phyloP scores from a whole-genome alignment of 2,888 invertebrate species.

The Phengaris alcon region DNA sequence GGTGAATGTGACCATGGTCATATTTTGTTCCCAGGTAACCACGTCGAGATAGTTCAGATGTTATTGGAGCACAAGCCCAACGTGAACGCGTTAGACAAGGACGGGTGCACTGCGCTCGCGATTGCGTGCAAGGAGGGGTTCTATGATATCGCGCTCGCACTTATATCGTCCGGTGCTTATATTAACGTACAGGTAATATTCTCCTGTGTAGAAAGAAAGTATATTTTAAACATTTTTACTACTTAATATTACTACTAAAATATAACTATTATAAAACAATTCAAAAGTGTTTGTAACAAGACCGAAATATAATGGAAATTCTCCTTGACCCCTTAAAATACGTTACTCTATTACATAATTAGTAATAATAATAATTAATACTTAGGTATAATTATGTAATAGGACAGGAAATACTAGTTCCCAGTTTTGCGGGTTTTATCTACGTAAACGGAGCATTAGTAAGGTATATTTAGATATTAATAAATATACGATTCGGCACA shows the following conservation, averaged over 20 bases:
- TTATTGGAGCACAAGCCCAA: constrained; percentile 94
- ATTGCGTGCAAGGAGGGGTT: constrained; percentile 96
- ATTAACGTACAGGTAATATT: constrained; percentile 89
- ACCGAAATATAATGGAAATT: too few species aligned
- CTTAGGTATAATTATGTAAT: background rate
- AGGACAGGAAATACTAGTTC: background rate
- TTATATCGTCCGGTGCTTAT: constrained; percentile 95
- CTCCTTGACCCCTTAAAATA: too few species aligned
- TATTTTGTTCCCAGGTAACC: constrained; percentile 58
- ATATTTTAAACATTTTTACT: too few species aligned
- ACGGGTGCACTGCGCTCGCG: constrained; percentile 96
- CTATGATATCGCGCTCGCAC: constrained; percentile 91
- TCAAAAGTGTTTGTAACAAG: too few species aligned
- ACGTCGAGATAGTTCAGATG: constrained; percentile 77
- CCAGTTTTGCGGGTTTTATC: background rate
- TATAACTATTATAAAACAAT: too few species aligned
- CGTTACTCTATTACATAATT: too few species aligned
- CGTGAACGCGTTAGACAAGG: constrained; percentile 96
- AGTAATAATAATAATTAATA: too few species aligned
- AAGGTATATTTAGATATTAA: background rate
- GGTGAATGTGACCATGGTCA: background rate
- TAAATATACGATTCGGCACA: background rate
- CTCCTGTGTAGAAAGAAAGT: too few species aligned
- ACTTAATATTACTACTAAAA: too few species aligned
- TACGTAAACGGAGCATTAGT: background rate